A percentile compares a stretch with the other conserved stretches of the same genome.
phyloP scores from a whole-genome alignment of 2,888 invertebrate genomes.

The Mallateleia sp. region DNA sequence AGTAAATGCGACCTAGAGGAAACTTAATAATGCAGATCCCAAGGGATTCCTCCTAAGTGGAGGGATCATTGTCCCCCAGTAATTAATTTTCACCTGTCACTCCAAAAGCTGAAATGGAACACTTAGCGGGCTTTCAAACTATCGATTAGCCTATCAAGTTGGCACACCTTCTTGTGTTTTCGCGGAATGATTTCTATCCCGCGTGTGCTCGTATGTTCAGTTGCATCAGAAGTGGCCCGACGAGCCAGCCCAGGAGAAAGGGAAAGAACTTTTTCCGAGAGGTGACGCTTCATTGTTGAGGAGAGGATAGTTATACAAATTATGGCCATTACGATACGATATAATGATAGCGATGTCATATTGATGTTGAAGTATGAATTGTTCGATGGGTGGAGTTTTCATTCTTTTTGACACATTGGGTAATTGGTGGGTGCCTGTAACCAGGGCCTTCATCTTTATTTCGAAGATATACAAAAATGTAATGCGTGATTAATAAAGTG shows the following conservation, averaged over 20 bases:
- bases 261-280: constrained; percentile 25
- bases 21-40: neutral
- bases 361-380: constrained; percentile 46
- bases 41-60: neutral
- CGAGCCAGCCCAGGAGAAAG: constrained; percentile 2
- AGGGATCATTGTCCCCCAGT: constrained; percentile 10
- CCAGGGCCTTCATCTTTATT: constrained; percentile 5
- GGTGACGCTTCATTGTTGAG: constrained; percentile 38
- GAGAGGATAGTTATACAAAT: constrained; percentile 44
- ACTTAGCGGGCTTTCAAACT: constrained; percentile 30
- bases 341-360: constrained; percentile 56
- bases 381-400: constrained; percentile 38
- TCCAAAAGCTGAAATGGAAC: constrained; percentile 27
- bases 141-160: constrained; percentile 57
- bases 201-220: constrained; percentile 15
- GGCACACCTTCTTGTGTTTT: constrained; percentile 57
- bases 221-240: constrained; percentile 34
- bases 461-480: neutral
- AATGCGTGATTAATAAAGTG: constrained; percentile 1
- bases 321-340: constrained; percentile 39
- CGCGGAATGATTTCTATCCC: constrained; percentile 55
- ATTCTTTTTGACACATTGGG: constrained; percentile 12
- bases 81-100: constrained; percentile 60
- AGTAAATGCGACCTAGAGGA: no score
- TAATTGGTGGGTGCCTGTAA: constrained; percentile 20